Base-by-base conservation (phyloP, 2,797 vertebrate species). In the Coregonus sp. region DNA sequence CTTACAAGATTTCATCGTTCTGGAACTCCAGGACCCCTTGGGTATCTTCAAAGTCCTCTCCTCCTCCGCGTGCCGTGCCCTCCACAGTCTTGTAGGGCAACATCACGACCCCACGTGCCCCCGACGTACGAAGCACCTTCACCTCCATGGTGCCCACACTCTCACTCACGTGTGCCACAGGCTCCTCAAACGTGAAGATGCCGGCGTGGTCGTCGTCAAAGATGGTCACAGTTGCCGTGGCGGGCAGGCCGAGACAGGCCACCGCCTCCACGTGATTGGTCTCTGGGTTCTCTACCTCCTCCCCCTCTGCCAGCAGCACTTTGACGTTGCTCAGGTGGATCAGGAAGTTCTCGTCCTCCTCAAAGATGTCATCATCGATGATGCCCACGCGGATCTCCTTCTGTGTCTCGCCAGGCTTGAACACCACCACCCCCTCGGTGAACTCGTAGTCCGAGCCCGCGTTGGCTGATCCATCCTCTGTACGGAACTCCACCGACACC, bases 1-100 rank as follows among this genome's bases (percentile, higher is more conserved):
- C 98, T 99, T 95, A 99, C 98, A 99, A 96, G 91, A 99, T 99
- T 88, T 99, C 98, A 2, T 99, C 98, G 0, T 99, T 99, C 92
- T 99, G 97, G 93, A 99, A 99, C 86, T 99, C 97, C 72, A 99
- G 94, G 86, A 98, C 86, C 75, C 98, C 98, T 0, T 97, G 97
- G 15, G 86, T 92, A 86, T 99, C 98, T 89, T 99, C 98, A 0
- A 99, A 99, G 91, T 99, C 98, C 86, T 99, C 98, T 1, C 98
- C 98, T 35, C 95, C 95, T 1, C 98, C 98, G 82, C 94, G 95
- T 1, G 98, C 98, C 0, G 97, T 94, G 75, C 98, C 98, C 92
- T 99, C 98, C 0, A 98, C 59, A 65, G 98, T 99, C 93, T 98
- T 99, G 90, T 98, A 99, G 1, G 98, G 98, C 87, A 99, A 91